Conservation (phyloP, 2,113 vertebrate species). For the Laticauda laticaudata region DNA sequence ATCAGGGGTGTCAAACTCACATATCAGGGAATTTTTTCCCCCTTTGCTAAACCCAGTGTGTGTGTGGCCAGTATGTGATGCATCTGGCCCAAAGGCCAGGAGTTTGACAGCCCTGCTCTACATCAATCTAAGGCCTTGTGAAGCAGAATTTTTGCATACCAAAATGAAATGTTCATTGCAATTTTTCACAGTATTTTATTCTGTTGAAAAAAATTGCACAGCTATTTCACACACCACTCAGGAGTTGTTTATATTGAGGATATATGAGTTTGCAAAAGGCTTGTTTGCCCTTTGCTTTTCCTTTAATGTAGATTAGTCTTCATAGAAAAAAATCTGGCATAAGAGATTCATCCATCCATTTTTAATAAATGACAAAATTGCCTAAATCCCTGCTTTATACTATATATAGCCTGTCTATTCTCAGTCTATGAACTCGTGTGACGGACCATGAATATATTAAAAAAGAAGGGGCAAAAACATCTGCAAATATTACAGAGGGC, state of each 20-base stretch:
- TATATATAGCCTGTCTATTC: not conserved
- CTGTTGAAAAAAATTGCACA: not conserved
- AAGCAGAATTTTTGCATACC: not conserved
- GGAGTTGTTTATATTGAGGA: not conserved
- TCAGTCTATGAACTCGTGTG: not conserved
- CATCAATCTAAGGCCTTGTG: not conserved
- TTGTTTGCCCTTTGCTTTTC: not conserved
- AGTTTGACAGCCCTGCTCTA: too few species aligned
- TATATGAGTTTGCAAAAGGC: not conserved
- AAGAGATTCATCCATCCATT: not conserved
- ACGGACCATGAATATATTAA: slow-evolving; percentile 4
- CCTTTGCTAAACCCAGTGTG: too few species aligned
- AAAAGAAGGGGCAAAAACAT: fast-evolving
- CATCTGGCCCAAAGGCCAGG: too few species aligned
- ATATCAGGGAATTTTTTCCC: too few species aligned
- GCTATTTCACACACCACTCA: not conserved
- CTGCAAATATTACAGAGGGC: not conserved
- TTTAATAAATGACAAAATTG: not conserved
- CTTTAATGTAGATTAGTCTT: not conserved
- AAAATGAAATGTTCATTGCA: not conserved
- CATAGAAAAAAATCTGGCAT: not conserved
- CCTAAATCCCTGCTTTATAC: not conserved
- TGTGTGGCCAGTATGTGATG: too few species aligned
- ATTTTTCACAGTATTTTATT: not conserved
- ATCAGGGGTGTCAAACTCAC: not conserved